These are phyloP conservation scores for Xiphophorus birchmanni DNA, from an alignment of 2,797 vertebrate genomes.

Conservation along the genomic window DNA sequence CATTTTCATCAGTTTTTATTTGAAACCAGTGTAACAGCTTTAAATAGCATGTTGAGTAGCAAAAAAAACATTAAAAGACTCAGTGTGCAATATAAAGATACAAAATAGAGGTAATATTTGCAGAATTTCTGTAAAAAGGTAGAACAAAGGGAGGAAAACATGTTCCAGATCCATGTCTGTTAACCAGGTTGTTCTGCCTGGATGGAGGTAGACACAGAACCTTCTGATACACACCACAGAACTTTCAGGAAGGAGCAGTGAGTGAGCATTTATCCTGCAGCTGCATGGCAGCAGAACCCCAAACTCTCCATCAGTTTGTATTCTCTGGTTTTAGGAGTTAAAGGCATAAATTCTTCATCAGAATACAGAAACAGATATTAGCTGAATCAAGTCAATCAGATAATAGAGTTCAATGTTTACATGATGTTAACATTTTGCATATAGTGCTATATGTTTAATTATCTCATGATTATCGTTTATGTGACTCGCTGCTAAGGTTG, in stretches of 20 bases:
- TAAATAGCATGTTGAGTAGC: constrained; percentile 2
- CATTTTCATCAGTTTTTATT: constrained; percentile 7
- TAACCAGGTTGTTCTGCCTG: not conserved
- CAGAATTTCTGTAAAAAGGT: constrained; percentile 1
- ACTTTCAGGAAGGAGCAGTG: not conserved
- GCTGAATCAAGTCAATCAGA: not conserved
- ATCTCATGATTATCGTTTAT: not conserved
- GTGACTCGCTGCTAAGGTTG: not conserved
- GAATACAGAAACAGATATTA: not conserved
- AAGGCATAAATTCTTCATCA: not conserved
- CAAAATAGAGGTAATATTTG: not conserved
- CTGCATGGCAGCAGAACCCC: not conserved
- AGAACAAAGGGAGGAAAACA: not conserved
- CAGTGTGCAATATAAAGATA: not conserved
- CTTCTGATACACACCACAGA: not conserved
- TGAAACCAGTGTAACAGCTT: constrained; percentile 35
- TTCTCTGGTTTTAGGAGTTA: not conserved
- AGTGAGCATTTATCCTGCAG: not conserved
- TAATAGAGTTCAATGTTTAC: not conserved
- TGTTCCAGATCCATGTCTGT: not conserved
- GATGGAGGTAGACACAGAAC: not conserved
- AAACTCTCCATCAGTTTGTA: not conserved
- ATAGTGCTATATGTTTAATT: not conserved
- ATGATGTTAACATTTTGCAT: not conserved
- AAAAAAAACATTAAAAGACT: not conserved